Evolutionary conservation across 2,797 vertebrate genomes (phyloP), one percentile per base, ranked within the genome.

Genomic region (Hemitrygon akajei): DNA sequence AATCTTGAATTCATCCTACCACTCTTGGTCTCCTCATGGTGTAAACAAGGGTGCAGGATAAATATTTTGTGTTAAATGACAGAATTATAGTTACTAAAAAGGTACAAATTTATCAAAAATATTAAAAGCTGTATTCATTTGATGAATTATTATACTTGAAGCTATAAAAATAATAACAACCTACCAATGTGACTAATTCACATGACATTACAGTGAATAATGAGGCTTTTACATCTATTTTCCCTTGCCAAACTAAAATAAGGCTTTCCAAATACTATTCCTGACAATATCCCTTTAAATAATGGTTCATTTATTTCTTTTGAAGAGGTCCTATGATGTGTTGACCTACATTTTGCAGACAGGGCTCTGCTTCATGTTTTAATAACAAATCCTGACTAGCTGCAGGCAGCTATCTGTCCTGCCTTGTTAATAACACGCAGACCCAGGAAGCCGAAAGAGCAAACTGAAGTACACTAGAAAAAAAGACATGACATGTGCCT

Each of bases 351-450:
- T 93, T 76, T 75, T 76, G 12, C 91, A 93, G 91, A 93, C 91
- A 93, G 27, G 40, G 71, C 76, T 76, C 40, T 73, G 91, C 91
- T 93, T 93, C 91, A 76, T 93, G 91, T 93, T 93, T 93, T 93
- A 93, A 76, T 76, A 93, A 76, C 91, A 76, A 71, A 76, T 93
- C 91, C 91, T 75, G 91, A 93, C 71, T 56, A 58, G 69, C 91
- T 76, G 27, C 71, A 76, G 91, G 91, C 91, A 93, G 91, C 27
- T 56, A 89, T 69, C 40, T 93, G 40, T 76, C 91, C 87, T 25
- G 87, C 66, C 66, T 91, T 76, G 91, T 93, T 93, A 71, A 76
- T 93, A 71, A 58, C 27, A 93, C 71, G 76, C 71, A 93, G 71
- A 93, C 47, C 25, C 73, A 76, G 71, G 47, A 93, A 93, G 91